phyloP scores from a whole-genome alignment of 2,113 vertebrate species.

The Odobenus rosmarus region DNA sequence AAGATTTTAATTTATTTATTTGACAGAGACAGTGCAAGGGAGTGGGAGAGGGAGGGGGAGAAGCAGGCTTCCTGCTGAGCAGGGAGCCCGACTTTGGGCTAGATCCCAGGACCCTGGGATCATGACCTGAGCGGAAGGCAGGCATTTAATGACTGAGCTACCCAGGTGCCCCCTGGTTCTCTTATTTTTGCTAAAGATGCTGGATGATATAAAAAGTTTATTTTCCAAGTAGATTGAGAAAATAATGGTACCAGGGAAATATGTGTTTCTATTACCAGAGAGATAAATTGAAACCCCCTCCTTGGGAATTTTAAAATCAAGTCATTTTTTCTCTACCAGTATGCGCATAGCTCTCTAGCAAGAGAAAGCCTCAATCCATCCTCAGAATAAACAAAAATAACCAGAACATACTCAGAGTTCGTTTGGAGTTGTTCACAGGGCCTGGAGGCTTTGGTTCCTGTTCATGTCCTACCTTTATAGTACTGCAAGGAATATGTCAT shows the following conservation, averaged over 20 bases:
- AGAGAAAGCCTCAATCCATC: not conserved
- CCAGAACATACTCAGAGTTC: not conserved
- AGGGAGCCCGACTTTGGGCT: too few relatives aligned
- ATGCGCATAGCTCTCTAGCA: not conserved
- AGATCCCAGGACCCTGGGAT: too few relatives aligned
- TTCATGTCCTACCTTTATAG: not conserved
- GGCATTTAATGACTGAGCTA: too few relatives aligned
- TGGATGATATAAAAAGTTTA: not conserved
- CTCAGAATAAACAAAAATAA: not conserved
- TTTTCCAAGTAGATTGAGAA: not conserved
- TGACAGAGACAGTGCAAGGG: too few relatives aligned
- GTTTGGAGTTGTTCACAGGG: not conserved
- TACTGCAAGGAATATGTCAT: not conserved
- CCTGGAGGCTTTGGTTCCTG: not conserved
- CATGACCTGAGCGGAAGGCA: too few relatives aligned
- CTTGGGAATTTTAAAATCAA: not conserved
- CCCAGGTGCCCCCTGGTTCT: not conserved
- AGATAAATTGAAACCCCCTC: not conserved
- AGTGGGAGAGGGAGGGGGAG: too few relatives aligned
- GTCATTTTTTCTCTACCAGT: not conserved
- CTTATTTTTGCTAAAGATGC: constrained; percentile 3
- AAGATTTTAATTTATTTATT: too few relatives aligned
- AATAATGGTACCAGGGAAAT: not conserved
- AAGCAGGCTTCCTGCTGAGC: too few relatives aligned
- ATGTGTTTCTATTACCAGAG: not conserved